Base-by-base conservation (phyloP, 2,113 vertebrate species). In the mouse (Mus musculus) region DNA sequence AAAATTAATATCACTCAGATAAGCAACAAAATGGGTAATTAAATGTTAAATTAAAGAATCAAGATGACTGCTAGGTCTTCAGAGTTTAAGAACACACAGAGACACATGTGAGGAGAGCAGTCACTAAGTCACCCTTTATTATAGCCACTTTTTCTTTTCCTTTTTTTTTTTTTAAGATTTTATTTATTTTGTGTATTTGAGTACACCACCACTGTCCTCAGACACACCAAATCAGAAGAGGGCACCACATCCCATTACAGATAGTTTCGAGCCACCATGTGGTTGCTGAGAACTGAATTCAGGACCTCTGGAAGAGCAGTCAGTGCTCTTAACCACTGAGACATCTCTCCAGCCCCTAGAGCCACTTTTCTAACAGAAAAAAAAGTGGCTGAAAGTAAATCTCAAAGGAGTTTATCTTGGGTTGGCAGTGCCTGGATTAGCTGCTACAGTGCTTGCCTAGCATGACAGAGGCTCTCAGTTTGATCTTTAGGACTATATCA, bases 21-120 rank as follows among this genome's bases (percentile, higher is more conserved):
- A 84, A 78, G 42, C 20, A 95, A 87, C 54, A 88, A 97, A 95
- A 90, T 13, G 92, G 36, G 86, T 89, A 93, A 92, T 96, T 91
- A 97, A 96, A 96, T 90, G 75, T 63, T 93, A 80, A 92, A 82
- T 56, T 93, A 80, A 92, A 82, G 85, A 93, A 94, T 96, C 46
- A 91, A 59, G 88, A 82, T 65, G 28, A 65, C 52, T 77, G 49
- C 80, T 33, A 77, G 52, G 42, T 54, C 22, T 72, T 73, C 36
- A 39, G 67, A 89, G 54, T 3, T 78, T 67, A 86, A 88, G 61
- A 22, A n/a, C 19, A 84, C 13, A 42, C 0, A 28, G 2, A 52
- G 28, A 67, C 84, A 67, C 46, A 22, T 33, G 26, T 28, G 26
- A 91, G 75, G 63, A 92, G 75, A 76, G 61, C 78, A 88, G 56